phyloP scores from a whole-genome alignment of 2,113 vertebrate species.

The Narcine bancroftii region DNA sequence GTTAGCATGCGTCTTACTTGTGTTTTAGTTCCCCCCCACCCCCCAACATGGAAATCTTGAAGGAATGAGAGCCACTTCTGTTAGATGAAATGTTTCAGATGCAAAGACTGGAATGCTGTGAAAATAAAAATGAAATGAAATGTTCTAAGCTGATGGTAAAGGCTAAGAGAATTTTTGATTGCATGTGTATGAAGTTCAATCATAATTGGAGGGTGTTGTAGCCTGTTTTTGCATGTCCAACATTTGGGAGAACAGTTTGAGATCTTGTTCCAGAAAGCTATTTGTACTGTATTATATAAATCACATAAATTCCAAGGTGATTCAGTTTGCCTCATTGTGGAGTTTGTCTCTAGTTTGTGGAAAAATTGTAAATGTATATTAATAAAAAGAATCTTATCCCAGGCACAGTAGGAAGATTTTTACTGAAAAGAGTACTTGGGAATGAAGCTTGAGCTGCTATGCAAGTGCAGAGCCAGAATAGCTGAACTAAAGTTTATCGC shows the following conservation, averaged over 20 bases:
- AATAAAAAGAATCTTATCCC: not conserved
- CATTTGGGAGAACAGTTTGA: not conserved
- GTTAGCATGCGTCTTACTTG: conserved; percentile 40
- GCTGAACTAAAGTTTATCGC: not conserved
- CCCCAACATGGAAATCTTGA: conserved; percentile 38
- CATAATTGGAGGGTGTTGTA: conserved; percentile 38
- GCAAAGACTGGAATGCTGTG: conserved; percentile 18
- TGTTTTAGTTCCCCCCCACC: not conserved
- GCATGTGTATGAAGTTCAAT: conserved; percentile 50
- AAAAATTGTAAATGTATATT: not conserved
- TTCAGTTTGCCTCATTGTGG: not conserved
- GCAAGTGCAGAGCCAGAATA: not conserved
- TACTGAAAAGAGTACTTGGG: not conserved
- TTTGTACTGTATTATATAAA: not conserved
- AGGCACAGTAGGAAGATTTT: not conserved
- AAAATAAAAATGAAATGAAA: conserved; percentile 35
- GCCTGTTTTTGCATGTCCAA: not conserved
- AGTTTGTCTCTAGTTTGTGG: not conserved
- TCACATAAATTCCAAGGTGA: not conserved
- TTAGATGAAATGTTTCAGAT: conserved; percentile 34
- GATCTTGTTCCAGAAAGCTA: not conserved
- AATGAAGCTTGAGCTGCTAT: not conserved
- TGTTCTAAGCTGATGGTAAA: conserved; percentile 22
- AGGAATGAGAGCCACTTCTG: conserved; percentile 35
- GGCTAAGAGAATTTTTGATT: conserved; percentile 38